phyloP scores from a whole-genome alignment of 1,140 invertebrate species.

The Pachypsylla venusta region DNA sequence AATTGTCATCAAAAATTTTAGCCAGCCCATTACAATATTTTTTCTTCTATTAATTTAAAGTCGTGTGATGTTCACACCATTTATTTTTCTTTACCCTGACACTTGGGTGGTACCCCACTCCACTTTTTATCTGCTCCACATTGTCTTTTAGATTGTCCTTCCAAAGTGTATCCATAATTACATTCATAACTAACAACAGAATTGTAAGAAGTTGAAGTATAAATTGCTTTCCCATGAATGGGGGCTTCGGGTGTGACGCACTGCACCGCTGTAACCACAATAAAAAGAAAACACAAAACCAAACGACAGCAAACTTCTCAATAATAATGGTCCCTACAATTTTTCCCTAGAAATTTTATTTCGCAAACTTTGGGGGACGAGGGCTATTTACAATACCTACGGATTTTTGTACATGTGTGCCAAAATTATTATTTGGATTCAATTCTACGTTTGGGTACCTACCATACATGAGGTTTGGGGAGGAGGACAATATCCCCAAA shows the following conservation, averaged over 20 bases:
- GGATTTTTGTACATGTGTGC: no score
- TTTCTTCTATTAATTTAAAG: no score
- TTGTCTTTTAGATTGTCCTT: conserved; percentile 67
- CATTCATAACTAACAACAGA: conserved; percentile 87
- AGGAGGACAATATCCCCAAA: no score
- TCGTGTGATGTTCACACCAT: no score
- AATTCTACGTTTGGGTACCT: no score
- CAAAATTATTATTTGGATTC: no score
- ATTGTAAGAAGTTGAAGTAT: conserved; percentile 85
- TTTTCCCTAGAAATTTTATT: not conserved
- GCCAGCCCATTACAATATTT: no score
- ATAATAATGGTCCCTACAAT: conserved; percentile 11
- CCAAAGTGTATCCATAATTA: conserved; percentile 76
- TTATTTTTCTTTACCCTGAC: conserved; percentile 74
- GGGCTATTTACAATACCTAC: no score
- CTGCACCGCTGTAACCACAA: conserved; percentile 73
- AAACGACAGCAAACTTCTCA: conserved; percentile 7
- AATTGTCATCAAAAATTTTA: no score
- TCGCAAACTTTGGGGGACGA: not conserved
- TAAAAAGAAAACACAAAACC: conserved; percentile 24
- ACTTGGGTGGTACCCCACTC: conserved; percentile 70
- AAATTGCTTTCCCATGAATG: conserved; percentile 76
- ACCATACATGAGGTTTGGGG: no score
- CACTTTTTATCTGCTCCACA: conserved; percentile 85
- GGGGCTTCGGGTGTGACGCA: conserved; percentile 76